A percentile compares a stretch with the other conserved stretches of the same genome.
phyloP scores from a whole-genome alignment of 2,797 vertebrate genomes.

The Erpetoichthys calabaricus region DNA sequence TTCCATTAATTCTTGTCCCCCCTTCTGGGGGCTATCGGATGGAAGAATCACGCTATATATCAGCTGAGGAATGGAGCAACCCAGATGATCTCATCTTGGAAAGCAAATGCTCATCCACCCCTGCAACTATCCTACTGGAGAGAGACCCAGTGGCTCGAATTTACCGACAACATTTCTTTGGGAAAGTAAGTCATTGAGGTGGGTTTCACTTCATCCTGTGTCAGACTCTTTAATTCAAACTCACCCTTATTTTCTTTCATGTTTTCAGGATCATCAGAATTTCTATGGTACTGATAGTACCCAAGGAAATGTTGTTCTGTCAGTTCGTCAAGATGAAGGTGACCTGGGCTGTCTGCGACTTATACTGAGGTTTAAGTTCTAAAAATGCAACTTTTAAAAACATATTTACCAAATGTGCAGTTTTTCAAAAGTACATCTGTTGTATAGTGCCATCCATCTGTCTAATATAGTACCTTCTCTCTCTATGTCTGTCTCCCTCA shows the following conservation, averaged over 20 bases:
- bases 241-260: background rate
- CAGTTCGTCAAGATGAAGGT: constrained; percentile 56
- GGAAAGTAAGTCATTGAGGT: constrained; percentile 33
- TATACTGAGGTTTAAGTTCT: constrained; percentile 43
- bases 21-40: constrained; percentile 57
- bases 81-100: constrained; percentile 29
- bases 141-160: constrained; percentile 50
- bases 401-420: background rate
- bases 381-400: background rate
- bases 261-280: constrained; percentile 48
- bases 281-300: constrained; percentile 48
- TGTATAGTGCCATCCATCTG: too few relatives aligned
- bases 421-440: background rate
- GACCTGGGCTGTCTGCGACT: constrained; percentile 43
- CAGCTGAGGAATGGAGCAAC: background rate
- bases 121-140: constrained; percentile 55
- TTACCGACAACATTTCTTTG: constrained; percentile 47
- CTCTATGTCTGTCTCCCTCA: background rate
- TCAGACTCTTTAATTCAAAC: background rate
- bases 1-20: constrained; percentile 50
- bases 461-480: background rate
- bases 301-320: constrained; percentile 52
- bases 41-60: constrained; percentile 35
- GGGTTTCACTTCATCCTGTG: too few relatives aligned
- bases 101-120: constrained; percentile 23